A percentile compares a stretch with the other conserved stretches of the same genome.
phyloP scores from a whole-genome alignment of 2,888 invertebrate genomes.

The Sminthurinus aureus region DNA sequence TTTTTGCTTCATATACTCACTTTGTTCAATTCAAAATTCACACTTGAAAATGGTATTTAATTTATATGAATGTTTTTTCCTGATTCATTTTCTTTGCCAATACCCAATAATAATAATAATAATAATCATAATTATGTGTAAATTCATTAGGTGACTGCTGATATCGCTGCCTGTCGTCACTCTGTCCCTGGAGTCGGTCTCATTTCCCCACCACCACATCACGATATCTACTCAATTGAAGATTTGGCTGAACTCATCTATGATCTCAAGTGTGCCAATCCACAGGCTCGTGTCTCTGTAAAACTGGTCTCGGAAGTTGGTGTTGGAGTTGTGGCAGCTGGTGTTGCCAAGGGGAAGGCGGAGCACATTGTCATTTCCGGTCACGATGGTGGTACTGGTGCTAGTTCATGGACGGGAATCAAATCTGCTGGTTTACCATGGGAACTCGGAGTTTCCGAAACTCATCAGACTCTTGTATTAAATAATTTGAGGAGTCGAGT shows the following conservation, averaged over 20 bases:
- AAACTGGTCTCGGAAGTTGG: slow-evolving; percentile 99
- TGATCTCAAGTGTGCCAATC: slow-evolving; percentile 97
- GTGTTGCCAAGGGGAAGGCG: slow-evolving; percentile 98
- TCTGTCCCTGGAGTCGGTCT: slow-evolving; percentile 96
- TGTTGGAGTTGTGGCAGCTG: slow-evolving; percentile 98
- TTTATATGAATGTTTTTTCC: no score
- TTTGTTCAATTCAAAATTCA: no score
- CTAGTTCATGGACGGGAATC: slow-evolving; percentile 95
- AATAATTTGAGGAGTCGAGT: slow-evolving; percentile 93
- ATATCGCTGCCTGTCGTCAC: slow-evolving; percentile 93
- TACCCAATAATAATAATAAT: no score
- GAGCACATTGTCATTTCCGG: slow-evolving; percentile 99
- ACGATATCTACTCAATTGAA: slow-evolving; percentile 99
- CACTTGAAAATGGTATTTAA: no score
- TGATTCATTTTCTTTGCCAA: no score
- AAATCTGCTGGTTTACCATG: slow-evolving; percentile 71
- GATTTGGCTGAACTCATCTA: slow-evolving; percentile 98
- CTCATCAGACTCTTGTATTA: slow-evolving; percentile 94
- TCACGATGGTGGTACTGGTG: slow-evolving; percentile 99
- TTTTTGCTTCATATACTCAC: no score
- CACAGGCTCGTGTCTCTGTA: slow-evolving; percentile 92
- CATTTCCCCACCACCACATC: slow-evolving; percentile 99
- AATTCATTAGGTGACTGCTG: slow-evolving; percentile 79
- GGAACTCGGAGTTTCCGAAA: slow-evolving; percentile 98
- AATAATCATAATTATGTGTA: no score